phyloP scores from a whole-genome alignment of 2,797 vertebrate genomes.

The Melanotaenia boesemani region DNA sequence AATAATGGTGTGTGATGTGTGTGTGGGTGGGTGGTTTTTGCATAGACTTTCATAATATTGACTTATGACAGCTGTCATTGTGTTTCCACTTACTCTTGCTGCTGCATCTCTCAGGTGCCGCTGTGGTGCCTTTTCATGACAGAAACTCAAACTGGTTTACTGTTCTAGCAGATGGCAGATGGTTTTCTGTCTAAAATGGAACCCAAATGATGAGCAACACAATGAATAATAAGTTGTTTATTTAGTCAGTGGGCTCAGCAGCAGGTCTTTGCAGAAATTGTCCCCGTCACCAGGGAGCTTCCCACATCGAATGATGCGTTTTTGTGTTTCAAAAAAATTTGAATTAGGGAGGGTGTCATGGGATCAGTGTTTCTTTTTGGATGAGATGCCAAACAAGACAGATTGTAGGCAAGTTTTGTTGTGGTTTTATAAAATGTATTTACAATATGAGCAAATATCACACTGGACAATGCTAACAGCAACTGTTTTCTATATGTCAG shows the following conservation, averaged over 20 bases:
- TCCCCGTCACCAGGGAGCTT: slow-evolving; percentile 48
- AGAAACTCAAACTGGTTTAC: slow-evolving; percentile 53
- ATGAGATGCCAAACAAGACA: slow-evolving; percentile 46
- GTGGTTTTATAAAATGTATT: slow-evolving; percentile 15
- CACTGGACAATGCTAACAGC: not conserved
- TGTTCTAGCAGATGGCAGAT: slow-evolving; percentile 54
- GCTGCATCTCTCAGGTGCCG: slow-evolving; percentile 44
- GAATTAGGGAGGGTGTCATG: slow-evolving; percentile 39
- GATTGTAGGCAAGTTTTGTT: slow-evolving; percentile 8
- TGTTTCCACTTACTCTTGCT: slow-evolving; percentile 43
- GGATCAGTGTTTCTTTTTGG: slow-evolving; percentile 25
- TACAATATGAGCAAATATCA: slow-evolving; percentile 24
- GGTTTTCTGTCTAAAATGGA: slow-evolving; percentile 31
- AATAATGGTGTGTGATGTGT: slow-evolving; percentile 13
- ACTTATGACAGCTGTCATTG: slow-evolving; percentile 52
- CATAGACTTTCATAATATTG: slow-evolving; percentile 46
- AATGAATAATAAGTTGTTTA: slow-evolving; percentile 65
- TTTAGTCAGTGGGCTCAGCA: slow-evolving; percentile 39
- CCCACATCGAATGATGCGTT: slow-evolving; percentile 20
- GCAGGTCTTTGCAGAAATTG: slow-evolving; percentile 40
- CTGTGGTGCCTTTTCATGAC: slow-evolving; percentile 29
- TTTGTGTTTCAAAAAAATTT: slow-evolving; percentile 23
- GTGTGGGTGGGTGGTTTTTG: slow-evolving; percentile 1
- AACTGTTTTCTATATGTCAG: slow-evolving; percentile 23
- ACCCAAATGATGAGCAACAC: slow-evolving; percentile 37